Evolutionary conservation across 2,888 invertebrate genomes (phyloP).

Genomic region (Perizoma flavofasciatum): DNA sequence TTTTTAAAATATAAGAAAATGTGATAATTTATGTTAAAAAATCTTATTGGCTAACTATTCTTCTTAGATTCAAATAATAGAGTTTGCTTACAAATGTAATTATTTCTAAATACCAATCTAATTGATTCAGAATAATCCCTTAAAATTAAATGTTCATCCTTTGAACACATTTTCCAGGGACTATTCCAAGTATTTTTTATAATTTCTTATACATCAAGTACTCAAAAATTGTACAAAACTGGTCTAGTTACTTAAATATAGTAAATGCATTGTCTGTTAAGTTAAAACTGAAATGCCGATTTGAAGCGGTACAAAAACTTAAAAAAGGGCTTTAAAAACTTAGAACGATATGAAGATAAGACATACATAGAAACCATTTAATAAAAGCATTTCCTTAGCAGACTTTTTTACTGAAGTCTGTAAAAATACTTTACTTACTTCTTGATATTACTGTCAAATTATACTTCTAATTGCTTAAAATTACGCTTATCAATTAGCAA

Average conservation of each 20-base stretch:
- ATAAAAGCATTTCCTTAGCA: neutral
- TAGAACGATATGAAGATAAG: neutral
- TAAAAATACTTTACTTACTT: slow-evolving; percentile 1
- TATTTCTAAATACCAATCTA: slow-evolving; percentile 36
- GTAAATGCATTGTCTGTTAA: slow-evolving; percentile 42
- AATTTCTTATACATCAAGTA: slow-evolving; percentile 47
- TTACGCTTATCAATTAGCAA: slow-evolving; percentile 51
- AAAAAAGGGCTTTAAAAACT: neutral
- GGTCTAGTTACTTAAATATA: slow-evolving; percentile 48
- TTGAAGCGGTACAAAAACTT: slow-evolving; percentile 21
- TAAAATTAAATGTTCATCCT: slow-evolving; percentile 48
- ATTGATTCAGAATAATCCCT: slow-evolving; percentile 75
- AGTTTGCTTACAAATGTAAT: slow-evolving; percentile 21
- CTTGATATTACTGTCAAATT: slow-evolving; percentile 27
- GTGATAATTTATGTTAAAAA: slow-evolving; percentile 2
- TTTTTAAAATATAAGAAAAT: slow-evolving; percentile 24
- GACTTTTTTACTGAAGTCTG: slow-evolving; percentile 1
- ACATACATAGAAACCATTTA: no score
- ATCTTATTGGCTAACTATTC: slow-evolving; percentile 10
- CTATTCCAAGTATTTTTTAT: slow-evolving; percentile 69
- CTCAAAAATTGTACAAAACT: slow-evolving; percentile 67
- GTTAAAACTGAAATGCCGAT: slow-evolving; percentile 20
- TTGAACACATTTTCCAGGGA: slow-evolving; percentile 61
- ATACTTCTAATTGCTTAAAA: slow-evolving; percentile 29
- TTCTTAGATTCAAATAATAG: slow-evolving; percentile 19